phyloP scores from a whole-genome alignment of 2,888 invertebrate species.

The Gymnosoma rotundatum region DNA sequence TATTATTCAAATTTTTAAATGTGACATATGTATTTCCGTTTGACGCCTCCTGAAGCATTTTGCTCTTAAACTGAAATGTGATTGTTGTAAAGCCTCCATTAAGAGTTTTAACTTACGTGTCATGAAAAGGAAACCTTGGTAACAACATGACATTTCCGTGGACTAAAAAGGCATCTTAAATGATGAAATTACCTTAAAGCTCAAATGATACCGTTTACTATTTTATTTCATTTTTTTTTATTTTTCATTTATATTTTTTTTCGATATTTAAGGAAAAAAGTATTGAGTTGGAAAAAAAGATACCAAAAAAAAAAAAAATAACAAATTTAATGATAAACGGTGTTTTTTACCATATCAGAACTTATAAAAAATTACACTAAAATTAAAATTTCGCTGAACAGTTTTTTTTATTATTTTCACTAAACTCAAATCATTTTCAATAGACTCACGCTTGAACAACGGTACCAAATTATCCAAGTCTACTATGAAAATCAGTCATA shows the following conservation, averaged over 20 bases:
- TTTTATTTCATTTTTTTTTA: background rate
- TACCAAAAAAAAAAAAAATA: no score
- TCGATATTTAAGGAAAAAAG: no score
- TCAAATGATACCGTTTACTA: slow-evolving; percentile 1
- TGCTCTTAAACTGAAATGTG: background rate
- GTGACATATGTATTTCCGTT: background rate
- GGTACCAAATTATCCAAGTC: no score
- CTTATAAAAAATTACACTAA: no score
- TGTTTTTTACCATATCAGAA: no score
- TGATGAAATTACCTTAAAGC: background rate
- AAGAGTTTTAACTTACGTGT: slow-evolving; percentile 11
- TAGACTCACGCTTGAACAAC: no score
- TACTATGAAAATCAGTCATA: no score
- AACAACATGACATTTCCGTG: background rate
- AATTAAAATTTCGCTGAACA: no score
- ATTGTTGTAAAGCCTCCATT: slow-evolving; percentile 1
- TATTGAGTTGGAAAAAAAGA: no score
- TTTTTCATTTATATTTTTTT: background rate
- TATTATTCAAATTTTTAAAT: background rate
- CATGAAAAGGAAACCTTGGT: background rate
- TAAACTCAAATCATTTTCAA: no score
- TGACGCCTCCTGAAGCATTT: background rate
- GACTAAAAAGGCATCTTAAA: background rate
- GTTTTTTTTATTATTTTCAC: no score
- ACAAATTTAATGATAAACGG: no score